These are phyloP conservation scores for Macropus fuliginosus DNA, from an alignment of 2,797 vertebrate species.

Conservation along the genomic window DNA sequence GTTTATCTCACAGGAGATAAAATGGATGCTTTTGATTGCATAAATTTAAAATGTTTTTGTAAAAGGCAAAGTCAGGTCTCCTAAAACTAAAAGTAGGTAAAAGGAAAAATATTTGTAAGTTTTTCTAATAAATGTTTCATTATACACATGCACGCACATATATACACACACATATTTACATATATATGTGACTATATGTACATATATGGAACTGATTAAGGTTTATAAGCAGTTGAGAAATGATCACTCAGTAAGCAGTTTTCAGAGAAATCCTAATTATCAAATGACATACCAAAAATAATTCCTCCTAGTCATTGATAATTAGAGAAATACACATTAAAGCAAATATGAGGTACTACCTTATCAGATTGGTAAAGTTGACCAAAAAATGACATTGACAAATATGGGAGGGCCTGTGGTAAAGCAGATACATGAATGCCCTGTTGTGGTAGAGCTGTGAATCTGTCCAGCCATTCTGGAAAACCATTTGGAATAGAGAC, in stretches of 20 bases:
- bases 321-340: neutral
- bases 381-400: neutral
- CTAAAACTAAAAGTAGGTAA: neutral
- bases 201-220: neutral
- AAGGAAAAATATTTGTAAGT: neutral
- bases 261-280: neutral
- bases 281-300: neutral
- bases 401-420: neutral
- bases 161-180: too few species aligned
- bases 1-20: neutral
- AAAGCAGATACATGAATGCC: neutral
- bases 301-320: neutral
- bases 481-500: neutral
- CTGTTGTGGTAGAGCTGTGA: neutral
- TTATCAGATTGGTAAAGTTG: neutral
- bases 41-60: neutral
- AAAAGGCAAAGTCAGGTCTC: neutral
- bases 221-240: neutral
- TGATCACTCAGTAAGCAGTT: neutral
- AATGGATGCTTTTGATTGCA: neutral
- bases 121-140: neutral
- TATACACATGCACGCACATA: neutral
- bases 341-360: neutral
- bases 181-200: too few species aligned
- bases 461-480: neutral